A percentile compares a stretch with the other conserved stretches of the same genome.
These are phyloP conservation scores for Odocoileus virginianus DNA, from an alignment of 2,113 vertebrate genomes.

Conservation along the genomic window DNA sequence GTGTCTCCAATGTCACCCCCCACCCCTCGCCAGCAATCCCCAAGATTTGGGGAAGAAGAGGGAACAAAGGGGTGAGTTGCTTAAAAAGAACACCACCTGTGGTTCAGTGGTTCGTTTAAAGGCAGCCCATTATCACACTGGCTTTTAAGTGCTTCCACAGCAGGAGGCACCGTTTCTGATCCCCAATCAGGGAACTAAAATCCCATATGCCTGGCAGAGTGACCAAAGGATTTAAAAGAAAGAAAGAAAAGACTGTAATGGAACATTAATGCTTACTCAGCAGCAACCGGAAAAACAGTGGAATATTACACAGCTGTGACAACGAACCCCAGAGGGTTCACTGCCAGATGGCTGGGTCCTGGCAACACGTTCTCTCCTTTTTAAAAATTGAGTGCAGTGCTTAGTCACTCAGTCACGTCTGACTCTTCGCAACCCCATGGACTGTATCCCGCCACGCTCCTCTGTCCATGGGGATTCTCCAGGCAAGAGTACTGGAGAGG, in stretches of 20 bases:
- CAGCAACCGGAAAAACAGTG: background rate
- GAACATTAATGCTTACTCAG: background rate
- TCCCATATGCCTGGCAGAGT: background rate
- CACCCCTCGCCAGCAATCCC: rapidly evolving
- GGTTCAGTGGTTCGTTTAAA: background rate
- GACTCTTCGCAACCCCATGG: background rate
- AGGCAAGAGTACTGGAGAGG: background rate
- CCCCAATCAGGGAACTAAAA: background rate
- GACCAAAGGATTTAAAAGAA: background rate
- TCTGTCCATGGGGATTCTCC: background rate
- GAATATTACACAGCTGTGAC: background rate
- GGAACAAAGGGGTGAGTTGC: background rate
- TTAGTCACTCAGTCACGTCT: background rate
- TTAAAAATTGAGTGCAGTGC: background rate
- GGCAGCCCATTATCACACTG: rapidly evolving
- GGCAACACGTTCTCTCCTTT: background rate
- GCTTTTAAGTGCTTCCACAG: background rate
- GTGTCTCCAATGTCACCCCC: background rate
- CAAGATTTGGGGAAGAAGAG: background rate
- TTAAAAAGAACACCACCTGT: background rate
- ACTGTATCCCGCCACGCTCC: background rate
- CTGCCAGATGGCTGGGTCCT: rapidly evolving
- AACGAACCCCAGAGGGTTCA: background rate
- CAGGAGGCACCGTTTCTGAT: background rate
- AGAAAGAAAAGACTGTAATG: background rate